A percentile compares a stretch with the other conserved stretches of the same genome.
These are phyloP conservation scores for Chelon labrosus DNA, from an alignment of 2,797 vertebrate species.

Conservation along the genomic window DNA sequence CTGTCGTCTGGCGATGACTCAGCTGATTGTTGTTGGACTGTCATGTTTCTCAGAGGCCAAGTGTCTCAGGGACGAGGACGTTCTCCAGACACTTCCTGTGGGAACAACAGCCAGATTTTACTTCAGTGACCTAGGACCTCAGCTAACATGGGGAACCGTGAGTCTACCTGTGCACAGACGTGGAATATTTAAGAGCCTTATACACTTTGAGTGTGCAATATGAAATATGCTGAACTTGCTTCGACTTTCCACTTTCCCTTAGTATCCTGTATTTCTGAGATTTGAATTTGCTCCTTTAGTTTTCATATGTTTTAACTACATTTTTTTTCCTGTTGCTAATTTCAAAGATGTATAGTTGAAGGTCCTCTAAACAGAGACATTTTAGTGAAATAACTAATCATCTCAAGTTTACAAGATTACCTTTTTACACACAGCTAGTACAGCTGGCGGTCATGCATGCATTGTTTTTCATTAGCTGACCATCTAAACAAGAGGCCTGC, in stretches of 20 bases:
- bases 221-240: no score
- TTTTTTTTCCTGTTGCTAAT: no score
- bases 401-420: neutral
- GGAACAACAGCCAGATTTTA: constrained; percentile 96
- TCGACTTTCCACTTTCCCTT: neutral
- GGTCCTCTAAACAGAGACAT: neutral
- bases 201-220: neutral
- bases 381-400: neutral
- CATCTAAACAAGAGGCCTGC: neutral
- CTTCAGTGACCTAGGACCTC: constrained; percentile 93
- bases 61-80: constrained; percentile 92
- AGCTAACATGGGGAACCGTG: constrained; percentile 95
- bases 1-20: neutral
- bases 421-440: neutral
- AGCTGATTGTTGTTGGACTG: constrained; percentile 14
- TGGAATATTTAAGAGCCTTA: neutral
- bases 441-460: neutral
- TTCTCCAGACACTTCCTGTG: constrained; percentile 94
- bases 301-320: neutral
- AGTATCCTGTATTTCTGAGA: neutral
- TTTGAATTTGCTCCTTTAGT: neutral
- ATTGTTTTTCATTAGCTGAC: neutral
- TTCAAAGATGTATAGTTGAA: neutral
- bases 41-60: constrained; percentile 87
- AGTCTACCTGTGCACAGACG: constrained; percentile 54